Conservation (phyloP, 2,888 invertebrate species). For the Amphipyra berbera region DNA sequence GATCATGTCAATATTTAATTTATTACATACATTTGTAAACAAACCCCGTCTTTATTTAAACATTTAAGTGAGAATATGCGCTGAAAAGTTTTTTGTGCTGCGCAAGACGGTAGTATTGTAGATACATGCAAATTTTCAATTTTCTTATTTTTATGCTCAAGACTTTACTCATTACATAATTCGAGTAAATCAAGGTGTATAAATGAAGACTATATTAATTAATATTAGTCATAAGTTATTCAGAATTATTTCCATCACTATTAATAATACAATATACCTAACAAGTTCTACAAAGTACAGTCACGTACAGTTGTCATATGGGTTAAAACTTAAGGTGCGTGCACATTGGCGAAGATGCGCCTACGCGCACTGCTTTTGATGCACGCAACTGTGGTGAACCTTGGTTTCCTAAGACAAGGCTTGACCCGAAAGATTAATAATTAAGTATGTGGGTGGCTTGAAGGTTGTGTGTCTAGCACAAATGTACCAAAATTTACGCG, state of each 20-base stretch:
- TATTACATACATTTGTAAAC: background rate
- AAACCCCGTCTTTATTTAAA: no score
- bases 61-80: conserved; percentile 2
- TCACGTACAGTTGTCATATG: no score
- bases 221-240: conserved; percentile 33
- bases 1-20: conserved; percentile 13
- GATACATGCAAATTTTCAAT: background rate
- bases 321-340: conserved; percentile 2
- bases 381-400: no score
- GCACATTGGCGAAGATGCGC: background rate
- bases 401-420: no score
- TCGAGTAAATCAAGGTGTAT: conserved; percentile 22
- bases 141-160: background rate
- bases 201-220: conserved; percentile 8
- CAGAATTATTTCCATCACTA: conserved; percentile 26
- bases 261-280: conserved; percentile 18
- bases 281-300: background rate
- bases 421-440: no score
- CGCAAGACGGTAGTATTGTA: conserved; percentile 24
- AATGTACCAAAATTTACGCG: no score
- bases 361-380: no score
- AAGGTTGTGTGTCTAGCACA: no score
- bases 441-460: no score
- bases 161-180: no score
- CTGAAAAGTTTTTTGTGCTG: conserved; percentile 46